Conservation (phyloP, 1,140 invertebrate species). For the Drosophila ficusphila region DNA sequence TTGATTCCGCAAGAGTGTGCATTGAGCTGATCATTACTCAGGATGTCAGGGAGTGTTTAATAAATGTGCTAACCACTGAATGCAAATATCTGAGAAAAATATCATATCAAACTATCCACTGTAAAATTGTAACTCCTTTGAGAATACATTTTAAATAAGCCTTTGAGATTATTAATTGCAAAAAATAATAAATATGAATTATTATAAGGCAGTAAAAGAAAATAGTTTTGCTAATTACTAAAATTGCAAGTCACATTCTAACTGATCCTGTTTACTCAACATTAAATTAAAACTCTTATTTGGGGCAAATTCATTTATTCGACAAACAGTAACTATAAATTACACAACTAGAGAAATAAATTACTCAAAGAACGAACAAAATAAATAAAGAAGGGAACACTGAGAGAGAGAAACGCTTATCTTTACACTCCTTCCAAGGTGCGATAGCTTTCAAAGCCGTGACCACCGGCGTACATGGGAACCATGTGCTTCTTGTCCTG, state of each 20-base stretch:
- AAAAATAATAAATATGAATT: too few species aligned
- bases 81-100: too few species aligned
- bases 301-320: slow-evolving; percentile 38
- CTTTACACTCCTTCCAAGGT: slow-evolving; percentile 48
- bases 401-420: slow-evolving; percentile 14
- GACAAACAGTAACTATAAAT: slow-evolving; percentile 40
- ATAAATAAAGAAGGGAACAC: slow-evolving; percentile 55
- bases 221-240: too few species aligned
- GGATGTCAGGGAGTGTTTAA: not conserved
- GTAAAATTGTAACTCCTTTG: too few species aligned
- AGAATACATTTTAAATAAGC: too few species aligned
- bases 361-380: slow-evolving; percentile 61
- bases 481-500: slow-evolving; percentile 77
- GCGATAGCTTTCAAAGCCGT: slow-evolving; percentile 55
- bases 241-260: too few species aligned
- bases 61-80: too few species aligned
- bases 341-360: slow-evolving; percentile 55
- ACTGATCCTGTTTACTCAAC: too few species aligned
- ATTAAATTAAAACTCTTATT: too few species aligned
- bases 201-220: too few species aligned
- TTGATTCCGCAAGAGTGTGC: slow-evolving; percentile 8
- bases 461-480: slow-evolving; percentile 73
- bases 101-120: too few species aligned
- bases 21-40: slow-evolving; percentile 1
- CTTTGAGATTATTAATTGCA: too few species aligned